These are phyloP conservation scores for Myotis pilosus DNA, from an alignment of 2,797 vertebrate genomes.

Conservation along the genomic window DNA sequence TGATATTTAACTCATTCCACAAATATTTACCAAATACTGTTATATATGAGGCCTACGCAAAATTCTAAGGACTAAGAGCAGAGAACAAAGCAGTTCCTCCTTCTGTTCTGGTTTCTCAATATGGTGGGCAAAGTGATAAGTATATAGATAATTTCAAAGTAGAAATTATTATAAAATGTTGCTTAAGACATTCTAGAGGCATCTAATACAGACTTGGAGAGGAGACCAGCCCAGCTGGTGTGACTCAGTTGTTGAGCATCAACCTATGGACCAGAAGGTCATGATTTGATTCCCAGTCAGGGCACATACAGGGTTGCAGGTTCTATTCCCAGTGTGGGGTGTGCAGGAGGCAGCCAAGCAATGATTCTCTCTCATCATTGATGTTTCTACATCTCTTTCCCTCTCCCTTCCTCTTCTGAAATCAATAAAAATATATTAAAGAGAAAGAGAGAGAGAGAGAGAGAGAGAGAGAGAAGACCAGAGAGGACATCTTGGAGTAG, in stretches of 20 bases:
- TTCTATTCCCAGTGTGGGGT: too few relatives aligned
- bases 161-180: background rate
- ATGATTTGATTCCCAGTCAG: too few relatives aligned
- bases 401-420: too few relatives aligned
- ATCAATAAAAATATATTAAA: too few relatives aligned
- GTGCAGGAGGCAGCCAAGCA: too few relatives aligned
- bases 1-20: background rate
- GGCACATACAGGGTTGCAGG: too few relatives aligned
- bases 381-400: too few relatives aligned
- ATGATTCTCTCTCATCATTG: too few relatives aligned
- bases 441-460: too few relatives aligned
- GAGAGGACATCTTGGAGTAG: background rate
- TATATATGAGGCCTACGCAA: background rate
- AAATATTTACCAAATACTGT: constrained; percentile 3
- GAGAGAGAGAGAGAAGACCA: background rate
- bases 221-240: too few relatives aligned
- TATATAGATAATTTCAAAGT: background rate
- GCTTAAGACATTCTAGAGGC: background rate
- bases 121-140: background rate
- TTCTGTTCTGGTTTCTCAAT: background rate
- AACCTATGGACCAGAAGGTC: too few relatives aligned
- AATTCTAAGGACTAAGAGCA: background rate
- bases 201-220: background rate
- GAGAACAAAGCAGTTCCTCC: background rate
- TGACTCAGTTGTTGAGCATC: too few relatives aligned